Evolutionary conservation across 2,888 invertebrate species (phyloP).

Genomic region (Drosophila neutralis): DNA sequence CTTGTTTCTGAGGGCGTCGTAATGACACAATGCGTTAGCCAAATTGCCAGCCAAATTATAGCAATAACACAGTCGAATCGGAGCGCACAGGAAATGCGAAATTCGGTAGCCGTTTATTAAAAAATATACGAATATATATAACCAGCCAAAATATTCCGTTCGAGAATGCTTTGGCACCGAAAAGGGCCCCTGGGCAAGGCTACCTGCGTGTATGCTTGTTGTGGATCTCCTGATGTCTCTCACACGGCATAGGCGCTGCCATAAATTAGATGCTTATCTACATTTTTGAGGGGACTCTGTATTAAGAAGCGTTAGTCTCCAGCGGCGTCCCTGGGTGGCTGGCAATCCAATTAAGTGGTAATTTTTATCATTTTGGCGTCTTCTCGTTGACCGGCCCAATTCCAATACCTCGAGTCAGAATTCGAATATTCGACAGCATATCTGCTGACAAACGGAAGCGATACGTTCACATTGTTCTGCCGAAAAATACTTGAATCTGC

Average conservation of each 20-base stretch:
- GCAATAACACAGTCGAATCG: conserved; percentile 35
- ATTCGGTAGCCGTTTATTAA: conserved; percentile 80
- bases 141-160: conserved; percentile 31
- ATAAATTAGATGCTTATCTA: conserved; percentile 78
- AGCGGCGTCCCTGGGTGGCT: conserved; percentile 65
- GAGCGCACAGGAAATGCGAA: conserved; percentile 75
- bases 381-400: conserved; percentile 40
- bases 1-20: conserved; percentile 47
- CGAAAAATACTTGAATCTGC: conserved; percentile 58
- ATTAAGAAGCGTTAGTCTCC: conserved; percentile 31
- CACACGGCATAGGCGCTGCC: conserved; percentile 67
- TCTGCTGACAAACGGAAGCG: conserved; percentile 78
- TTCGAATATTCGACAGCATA: conserved; percentile 34
- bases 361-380: conserved; percentile 71
- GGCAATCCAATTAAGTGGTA: conserved; percentile 75
- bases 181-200: conserved; percentile 24
- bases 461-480: conserved; percentile 75
- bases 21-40: conserved; percentile 72
- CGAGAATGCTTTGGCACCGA: conserved; percentile 10
- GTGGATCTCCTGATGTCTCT: conserved; percentile 38
- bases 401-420: conserved; percentile 26
- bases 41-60: conserved; percentile 76
- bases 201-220: conserved; percentile 47
- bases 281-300: conserved; percentile 18
- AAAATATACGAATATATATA: conserved; percentile 42